These are phyloP conservation scores for Brenthis ino DNA, from an alignment of 2,888 invertebrate genomes.

Conservation along the genomic window DNA sequence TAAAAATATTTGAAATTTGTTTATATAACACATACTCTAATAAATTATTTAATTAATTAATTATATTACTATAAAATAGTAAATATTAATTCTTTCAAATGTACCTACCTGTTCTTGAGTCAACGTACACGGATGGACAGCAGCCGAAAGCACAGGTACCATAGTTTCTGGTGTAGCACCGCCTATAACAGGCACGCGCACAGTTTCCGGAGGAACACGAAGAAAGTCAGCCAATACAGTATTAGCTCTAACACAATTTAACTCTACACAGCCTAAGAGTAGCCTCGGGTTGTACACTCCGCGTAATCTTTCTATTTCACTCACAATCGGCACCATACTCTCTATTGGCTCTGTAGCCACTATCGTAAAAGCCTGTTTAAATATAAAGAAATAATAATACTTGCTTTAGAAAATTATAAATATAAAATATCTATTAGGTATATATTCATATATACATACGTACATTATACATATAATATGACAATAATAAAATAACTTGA, in stretches of 20 bases:
- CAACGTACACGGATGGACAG: slow-evolving; percentile 80
- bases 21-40: too few species aligned
- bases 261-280: slow-evolving; percentile 85
- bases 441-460: too few species aligned
- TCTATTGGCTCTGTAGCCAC: slow-evolving; percentile 83
- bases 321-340: slow-evolving; percentile 87
- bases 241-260: slow-evolving; percentile 87
- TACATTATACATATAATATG: too few species aligned
- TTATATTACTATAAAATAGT: background rate
- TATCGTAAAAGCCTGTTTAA: slow-evolving; percentile 63
- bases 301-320: slow-evolving; percentile 85
- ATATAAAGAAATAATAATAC: background rate
- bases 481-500: too few species aligned
- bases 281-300: slow-evolving; percentile 62
- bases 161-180: slow-evolving; percentile 88
- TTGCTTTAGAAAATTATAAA: background rate
- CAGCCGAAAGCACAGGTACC: slow-evolving; percentile 86
- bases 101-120: slow-evolving; percentile 71
- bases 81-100: background rate
- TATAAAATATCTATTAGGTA: background rate
- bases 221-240: slow-evolving; percentile 86
- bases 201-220: slow-evolving; percentile 82
- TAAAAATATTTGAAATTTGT: too few species aligned
- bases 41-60: background rate
- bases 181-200: slow-evolving; percentile 86